A percentile compares a stretch with the other conserved stretches of the same genome.
Evolutionary conservation across 1,140 invertebrate genomes (phyloP).

Genomic region (Brachionus rubens): DNA sequence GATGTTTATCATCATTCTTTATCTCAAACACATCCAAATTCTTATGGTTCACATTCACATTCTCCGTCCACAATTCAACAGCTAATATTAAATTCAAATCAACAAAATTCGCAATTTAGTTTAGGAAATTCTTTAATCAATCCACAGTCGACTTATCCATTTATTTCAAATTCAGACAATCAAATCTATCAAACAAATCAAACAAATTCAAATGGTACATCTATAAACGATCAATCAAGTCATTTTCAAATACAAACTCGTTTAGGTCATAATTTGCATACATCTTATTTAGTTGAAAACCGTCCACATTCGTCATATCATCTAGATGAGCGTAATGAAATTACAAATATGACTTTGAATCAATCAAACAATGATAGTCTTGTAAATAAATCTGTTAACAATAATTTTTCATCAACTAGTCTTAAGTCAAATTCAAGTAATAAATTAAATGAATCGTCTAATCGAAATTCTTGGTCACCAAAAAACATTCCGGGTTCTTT

Average conservation of each 20-base stretch:
- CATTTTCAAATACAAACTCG: not conserved
- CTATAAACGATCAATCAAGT: not conserved
- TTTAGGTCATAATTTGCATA: not conserved
- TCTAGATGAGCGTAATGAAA: not conserved
- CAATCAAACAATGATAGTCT: not conserved
- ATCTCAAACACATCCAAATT: not conserved
- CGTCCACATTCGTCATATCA: not conserved
- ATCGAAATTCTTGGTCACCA: slow-evolving; percentile 15
- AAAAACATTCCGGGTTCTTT: slow-evolving; percentile 19
- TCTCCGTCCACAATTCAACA: not conserved
- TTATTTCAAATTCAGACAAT: not conserved
- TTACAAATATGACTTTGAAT: not conserved
- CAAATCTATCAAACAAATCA: no score
- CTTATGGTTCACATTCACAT: not conserved
- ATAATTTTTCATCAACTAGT: not conserved
- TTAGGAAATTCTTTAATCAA: not conserved
- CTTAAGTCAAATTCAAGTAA: not conserved
- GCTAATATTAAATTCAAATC: not conserved
- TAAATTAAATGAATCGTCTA: not conserved
- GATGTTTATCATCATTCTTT: not conserved
- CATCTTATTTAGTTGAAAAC: not conserved
- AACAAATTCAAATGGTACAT: not conserved
- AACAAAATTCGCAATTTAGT: not conserved
- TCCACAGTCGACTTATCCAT: no score
- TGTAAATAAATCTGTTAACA: not conserved